phyloP scores from a whole-genome alignment of 2,797 vertebrate species.

The Myotis pilosus region DNA sequence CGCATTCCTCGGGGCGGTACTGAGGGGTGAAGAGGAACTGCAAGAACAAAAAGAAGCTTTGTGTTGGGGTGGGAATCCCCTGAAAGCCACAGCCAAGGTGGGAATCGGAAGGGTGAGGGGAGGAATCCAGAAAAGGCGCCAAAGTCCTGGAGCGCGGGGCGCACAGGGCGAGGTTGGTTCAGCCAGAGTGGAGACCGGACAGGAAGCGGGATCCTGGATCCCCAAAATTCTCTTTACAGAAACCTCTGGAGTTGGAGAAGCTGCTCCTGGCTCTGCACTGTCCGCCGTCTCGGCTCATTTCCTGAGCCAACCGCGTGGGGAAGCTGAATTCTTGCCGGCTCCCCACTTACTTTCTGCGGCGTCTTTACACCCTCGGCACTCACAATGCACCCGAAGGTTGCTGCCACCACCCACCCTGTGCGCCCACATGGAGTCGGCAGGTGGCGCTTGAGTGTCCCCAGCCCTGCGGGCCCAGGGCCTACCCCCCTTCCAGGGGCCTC shows the following conservation, averaged over 20 bases:
- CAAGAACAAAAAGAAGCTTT: not conserved
- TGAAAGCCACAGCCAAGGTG: not conserved
- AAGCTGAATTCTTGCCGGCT: not conserved
- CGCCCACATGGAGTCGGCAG: no score
- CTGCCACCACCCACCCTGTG: not conserved
- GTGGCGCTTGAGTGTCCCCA: not conserved
- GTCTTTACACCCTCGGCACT: not conserved
- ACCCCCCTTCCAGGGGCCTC: not conserved
- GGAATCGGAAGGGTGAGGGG: not conserved
- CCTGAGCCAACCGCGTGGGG: not conserved
- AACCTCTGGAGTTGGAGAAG: not conserved
- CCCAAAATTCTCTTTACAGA: not conserved
- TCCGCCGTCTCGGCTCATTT: not conserved
- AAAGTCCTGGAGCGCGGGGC: not conserved
- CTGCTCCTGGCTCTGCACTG: not conserved
- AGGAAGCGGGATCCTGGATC: not conserved
- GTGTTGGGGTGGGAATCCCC: not conserved
- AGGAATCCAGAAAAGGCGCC: not conserved
- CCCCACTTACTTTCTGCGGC: rapidly evolving
- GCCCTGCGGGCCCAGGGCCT: not conserved
- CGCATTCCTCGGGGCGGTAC: not conserved
- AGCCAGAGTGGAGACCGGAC: rapidly evolving
- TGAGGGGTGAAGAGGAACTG: not conserved
- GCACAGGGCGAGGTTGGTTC: not conserved
- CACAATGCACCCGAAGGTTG: not conserved